phyloP scores from a whole-genome alignment of 2,888 invertebrate genomes.

The Sialis lutaria region DNA sequence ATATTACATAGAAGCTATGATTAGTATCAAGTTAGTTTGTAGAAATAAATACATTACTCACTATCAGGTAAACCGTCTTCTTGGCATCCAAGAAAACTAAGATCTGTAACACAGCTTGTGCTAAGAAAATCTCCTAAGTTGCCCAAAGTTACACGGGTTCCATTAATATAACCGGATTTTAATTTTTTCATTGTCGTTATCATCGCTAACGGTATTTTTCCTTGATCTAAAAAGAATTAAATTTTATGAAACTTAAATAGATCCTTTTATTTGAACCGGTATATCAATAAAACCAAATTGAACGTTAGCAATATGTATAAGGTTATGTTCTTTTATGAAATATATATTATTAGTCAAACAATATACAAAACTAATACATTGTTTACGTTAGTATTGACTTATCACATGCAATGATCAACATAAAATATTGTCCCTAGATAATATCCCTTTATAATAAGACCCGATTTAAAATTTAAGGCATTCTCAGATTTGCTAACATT shows the following conservation, averaged over 20 bases:
- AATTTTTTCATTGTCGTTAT: slow-evolving; percentile 96
- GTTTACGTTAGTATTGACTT: no score
- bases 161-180: slow-evolving; percentile 96
- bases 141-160: slow-evolving; percentile 94
- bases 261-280: background rate
- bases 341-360: no score
- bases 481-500: no score
- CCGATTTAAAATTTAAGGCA: no score
- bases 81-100: slow-evolving; percentile 86
- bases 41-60: slow-evolving; percentile 23
- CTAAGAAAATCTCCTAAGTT: slow-evolving; percentile 86
- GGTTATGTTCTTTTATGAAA: no score
- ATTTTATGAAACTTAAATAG: background rate
- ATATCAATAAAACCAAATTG: no score
- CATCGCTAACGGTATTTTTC: slow-evolving; percentile 83
- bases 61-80: slow-evolving; percentile 84
- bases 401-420: no score
- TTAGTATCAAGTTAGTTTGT: background rate
- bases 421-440: no score
- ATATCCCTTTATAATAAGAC: no score
- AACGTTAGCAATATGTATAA: background rate
- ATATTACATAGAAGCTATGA: background rate
- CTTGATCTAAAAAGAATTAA: slow-evolving; percentile 49
- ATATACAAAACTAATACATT: no score
- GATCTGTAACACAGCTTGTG: slow-evolving; percentile 93